A percentile compares a stretch with the other conserved stretches of the same genome.
These are phyloP conservation scores for Lagria hirta DNA, from an alignment of 2,888 invertebrate genomes.

Conservation along the genomic window DNA sequence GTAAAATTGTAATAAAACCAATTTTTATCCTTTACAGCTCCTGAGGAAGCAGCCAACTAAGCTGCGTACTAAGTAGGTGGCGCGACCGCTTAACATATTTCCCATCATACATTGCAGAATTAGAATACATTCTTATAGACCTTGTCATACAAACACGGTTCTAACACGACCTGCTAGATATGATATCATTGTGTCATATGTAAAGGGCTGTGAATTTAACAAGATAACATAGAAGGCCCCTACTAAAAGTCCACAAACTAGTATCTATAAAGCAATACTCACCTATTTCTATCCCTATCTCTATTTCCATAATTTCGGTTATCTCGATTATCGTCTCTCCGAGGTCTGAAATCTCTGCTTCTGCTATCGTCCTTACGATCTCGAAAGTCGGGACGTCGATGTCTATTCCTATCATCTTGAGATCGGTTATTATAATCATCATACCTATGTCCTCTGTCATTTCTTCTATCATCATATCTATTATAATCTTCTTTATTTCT, in stretches of 20 bases:
- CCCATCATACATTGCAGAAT: no score
- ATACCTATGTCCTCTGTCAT: background rate
- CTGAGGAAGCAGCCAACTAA: no score
- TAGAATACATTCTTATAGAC: no score
- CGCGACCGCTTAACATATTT: no score
- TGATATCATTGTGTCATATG: background rate
- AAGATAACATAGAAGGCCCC: no score
- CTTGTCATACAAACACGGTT: no score
- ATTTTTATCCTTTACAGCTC: no score
- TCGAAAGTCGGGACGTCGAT: constrained; percentile 9
- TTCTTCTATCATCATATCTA: constrained; percentile 8
- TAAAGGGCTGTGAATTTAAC: no score
- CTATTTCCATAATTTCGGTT: constrained; percentile 9
- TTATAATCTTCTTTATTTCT: no score
- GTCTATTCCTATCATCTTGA: constrained; percentile 8
- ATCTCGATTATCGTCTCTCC: constrained; percentile 8
- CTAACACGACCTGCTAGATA: background rate
- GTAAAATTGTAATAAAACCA: no score
- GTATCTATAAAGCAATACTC: background rate
- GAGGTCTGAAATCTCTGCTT: constrained; percentile 5
- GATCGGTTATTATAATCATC: constrained; percentile 1
- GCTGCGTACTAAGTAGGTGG: no score
- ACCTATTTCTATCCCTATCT: constrained; percentile 11
- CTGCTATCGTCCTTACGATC: constrained; percentile 6
- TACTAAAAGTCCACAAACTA: background rate